phyloP scores from a whole-genome alignment of 2,888 invertebrate genomes.

The Lamproptera curius region DNA sequence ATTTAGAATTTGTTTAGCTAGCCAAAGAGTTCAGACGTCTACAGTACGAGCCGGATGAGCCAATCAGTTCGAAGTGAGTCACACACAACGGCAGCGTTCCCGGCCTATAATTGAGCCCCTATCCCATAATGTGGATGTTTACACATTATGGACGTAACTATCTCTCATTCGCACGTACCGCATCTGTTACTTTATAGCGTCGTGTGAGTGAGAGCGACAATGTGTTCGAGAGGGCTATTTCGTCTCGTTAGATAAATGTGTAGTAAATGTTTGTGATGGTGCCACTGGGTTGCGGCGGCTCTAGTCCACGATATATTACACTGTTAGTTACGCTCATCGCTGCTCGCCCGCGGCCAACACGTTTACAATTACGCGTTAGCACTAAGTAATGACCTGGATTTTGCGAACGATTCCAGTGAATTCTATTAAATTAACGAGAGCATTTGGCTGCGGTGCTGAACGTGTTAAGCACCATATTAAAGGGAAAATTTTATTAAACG shows the following conservation, averaged over 20 bases:
- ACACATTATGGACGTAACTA: conserved; percentile 31
- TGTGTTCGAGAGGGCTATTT: conserved; percentile 30
- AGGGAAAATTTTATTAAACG: no score
- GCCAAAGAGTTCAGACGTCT: conserved; percentile 60
- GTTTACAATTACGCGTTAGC: not conserved
- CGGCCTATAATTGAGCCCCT: conserved; percentile 45
- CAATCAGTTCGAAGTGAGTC: conserved; percentile 68
- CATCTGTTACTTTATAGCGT: conserved; percentile 27
- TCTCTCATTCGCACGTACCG: conserved; percentile 41
- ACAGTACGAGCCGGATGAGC: conserved; percentile 64
- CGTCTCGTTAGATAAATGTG: conserved; percentile 33
- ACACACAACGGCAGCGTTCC: conserved; percentile 45
- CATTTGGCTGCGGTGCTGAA: no score
- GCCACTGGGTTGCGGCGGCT: conserved; percentile 27
- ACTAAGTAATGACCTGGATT: not conserved
- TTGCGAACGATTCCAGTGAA: no score
- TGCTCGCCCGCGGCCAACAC: not conserved
- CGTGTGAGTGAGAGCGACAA: conserved; percentile 36
- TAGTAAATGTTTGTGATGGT: conserved; percentile 38
- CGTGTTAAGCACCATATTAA: no score
- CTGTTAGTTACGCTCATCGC: conserved; percentile 15
- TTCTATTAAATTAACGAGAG: no score
- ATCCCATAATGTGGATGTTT: conserved; percentile 38
- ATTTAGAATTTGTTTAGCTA: conserved; percentile 37
- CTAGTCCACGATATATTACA: conserved; percentile 28